A percentile compares a stretch with the other conserved stretches of the same genome.
These are phyloP conservation scores for Willowsia nigromaculata DNA, from an alignment of 2,888 invertebrate genomes.

Conservation along the genomic window DNA sequence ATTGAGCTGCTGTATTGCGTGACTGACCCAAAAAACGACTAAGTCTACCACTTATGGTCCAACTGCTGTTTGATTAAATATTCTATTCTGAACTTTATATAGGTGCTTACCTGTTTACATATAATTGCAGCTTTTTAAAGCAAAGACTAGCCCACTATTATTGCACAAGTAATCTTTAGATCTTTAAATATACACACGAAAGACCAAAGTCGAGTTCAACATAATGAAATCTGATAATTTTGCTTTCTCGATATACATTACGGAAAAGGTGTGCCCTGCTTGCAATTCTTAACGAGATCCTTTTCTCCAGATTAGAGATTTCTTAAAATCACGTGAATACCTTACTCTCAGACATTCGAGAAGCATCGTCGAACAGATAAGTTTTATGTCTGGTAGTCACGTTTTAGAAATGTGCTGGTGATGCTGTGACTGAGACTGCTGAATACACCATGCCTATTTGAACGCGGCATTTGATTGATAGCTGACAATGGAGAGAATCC, in stretches of 20 bases:
- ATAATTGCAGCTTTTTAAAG: too few relatives aligned
- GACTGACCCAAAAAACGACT: neutral
- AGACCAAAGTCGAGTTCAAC: neutral
- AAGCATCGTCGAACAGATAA: neutral
- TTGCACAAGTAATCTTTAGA: too few relatives aligned
- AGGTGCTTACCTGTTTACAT: neutral
- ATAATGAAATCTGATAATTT: neutral
- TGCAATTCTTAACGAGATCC: too few relatives aligned
- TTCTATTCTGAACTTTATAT: neutral
- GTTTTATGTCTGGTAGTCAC: neutral
- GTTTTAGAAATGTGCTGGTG: neutral
- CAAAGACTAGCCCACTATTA: too few relatives aligned
- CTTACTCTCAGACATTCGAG: neutral
- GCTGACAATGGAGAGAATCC: neutral
- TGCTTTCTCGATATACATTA: neutral
- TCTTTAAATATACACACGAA: neutral
- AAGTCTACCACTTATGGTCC: neutral
- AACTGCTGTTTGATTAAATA: neutral
- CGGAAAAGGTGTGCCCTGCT: neutral
- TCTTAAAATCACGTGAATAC: neutral
- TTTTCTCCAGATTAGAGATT: neutral
- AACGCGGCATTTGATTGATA: neutral
- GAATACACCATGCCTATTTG: neutral
- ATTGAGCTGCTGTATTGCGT: slow-evolving; percentile 68
- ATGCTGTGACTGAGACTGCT: neutral